A percentile compares a stretch with the other conserved stretches of the same genome.
These are phyloP conservation scores for Nasonia oneida DNA, from an alignment of 2,888 invertebrate genomes.

Conservation along the genomic window DNA sequence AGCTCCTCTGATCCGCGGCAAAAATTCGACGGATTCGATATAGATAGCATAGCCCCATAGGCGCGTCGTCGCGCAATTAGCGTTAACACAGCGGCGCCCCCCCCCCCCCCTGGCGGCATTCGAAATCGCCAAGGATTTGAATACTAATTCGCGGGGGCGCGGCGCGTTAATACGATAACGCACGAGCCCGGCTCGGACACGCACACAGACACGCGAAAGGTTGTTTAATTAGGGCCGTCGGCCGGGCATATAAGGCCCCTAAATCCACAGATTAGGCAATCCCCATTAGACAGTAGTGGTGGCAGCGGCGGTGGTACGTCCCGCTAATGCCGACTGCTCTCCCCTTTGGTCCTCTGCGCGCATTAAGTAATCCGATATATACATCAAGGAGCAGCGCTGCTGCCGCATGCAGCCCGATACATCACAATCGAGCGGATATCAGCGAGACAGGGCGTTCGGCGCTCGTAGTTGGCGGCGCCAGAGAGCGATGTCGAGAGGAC, in stretches of 20 bases:
- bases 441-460: slow-evolving; percentile 16
- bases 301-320: background rate
- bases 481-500: background rate
- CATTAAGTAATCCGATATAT: slow-evolving; percentile 59
- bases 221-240: slow-evolving; percentile 56
- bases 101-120: background rate
- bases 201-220: slow-evolving; percentile 24
- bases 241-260: slow-evolving; percentile 47
- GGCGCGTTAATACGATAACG: slow-evolving; percentile 55
- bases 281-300: slow-evolving; percentile 48
- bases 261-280: slow-evolving; percentile 59
- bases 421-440: slow-evolving; percentile 58
- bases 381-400: slow-evolving; percentile 17
- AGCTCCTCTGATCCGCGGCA: too few species aligned
- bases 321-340: slow-evolving; percentile 15
- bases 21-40: background rate
- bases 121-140: slow-evolving; percentile 56
- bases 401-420: slow-evolving; percentile 32
- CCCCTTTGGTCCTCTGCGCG: slow-evolving; percentile 8
- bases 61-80: slow-evolving; percentile 41
- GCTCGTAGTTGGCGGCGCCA: background rate
- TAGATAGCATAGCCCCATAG: background rate
- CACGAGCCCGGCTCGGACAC: slow-evolving; percentile 12
- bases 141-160: slow-evolving; percentile 52
- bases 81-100: slow-evolving; percentile 9